A percentile compares a stretch with the other conserved stretches of the same genome.
phyloP scores from a whole-genome alignment of 2,888 invertebrate species.

The Ypsolopha sequella region DNA sequence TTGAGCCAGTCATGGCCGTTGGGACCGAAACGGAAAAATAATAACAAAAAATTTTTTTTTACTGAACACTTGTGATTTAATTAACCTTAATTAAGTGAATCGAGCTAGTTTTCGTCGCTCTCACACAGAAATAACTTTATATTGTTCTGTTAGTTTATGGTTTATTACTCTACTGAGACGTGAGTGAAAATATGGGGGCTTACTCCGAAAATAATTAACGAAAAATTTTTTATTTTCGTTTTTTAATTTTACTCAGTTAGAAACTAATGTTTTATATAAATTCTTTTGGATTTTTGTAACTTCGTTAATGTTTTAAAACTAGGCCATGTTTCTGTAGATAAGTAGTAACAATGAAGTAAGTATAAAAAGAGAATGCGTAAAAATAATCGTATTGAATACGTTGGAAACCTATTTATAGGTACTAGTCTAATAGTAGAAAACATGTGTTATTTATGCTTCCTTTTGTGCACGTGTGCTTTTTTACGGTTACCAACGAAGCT shows the following conservation, averaged over 20 bases:
- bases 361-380: not conserved
- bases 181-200: no score
- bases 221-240: no score
- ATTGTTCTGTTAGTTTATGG: not conserved
- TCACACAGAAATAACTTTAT: slow-evolving; percentile 40
- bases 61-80: slow-evolving; percentile 36
- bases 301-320: no score
- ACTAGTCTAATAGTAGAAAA: not conserved
- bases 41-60: slow-evolving; percentile 25
- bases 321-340: no score
- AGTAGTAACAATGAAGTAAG: no score
- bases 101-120: slow-evolving; percentile 22
- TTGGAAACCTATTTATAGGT: not conserved
- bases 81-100: slow-evolving; percentile 54
- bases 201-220: no score
- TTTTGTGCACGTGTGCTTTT: not conserved
- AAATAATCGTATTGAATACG: not conserved
- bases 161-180: not conserved
- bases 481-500: not conserved
- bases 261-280: no score
- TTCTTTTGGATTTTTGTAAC: no score
- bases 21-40: not conserved
- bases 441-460: slow-evolving; percentile 2
- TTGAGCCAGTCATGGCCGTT: not conserved
- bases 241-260: no score